Evolutionary conservation across 2,113 vertebrate genomes (phyloP).

Genomic region (Callorhinus ursinus): DNA sequence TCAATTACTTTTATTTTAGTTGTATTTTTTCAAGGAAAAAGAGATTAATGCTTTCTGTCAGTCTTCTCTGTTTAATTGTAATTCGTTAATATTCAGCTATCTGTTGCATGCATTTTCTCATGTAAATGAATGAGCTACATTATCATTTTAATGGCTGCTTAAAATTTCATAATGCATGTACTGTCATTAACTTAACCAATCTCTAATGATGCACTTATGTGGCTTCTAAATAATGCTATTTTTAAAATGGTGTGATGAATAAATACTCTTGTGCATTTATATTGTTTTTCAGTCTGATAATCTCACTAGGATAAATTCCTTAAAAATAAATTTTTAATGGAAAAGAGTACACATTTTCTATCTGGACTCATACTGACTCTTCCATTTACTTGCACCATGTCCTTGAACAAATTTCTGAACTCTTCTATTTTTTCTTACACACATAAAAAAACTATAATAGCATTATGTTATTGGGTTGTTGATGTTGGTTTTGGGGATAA

Average conservation of each 20-base stretch:
- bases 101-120: not conserved
- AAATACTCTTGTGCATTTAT: not conserved
- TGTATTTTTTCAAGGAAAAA: not conserved
- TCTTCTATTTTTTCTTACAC: not conserved
- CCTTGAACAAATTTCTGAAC: not conserved
- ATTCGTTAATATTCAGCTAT: not conserved
- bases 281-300: not conserved
- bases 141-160: slow-evolving; percentile 34
- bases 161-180: slow-evolving; percentile 17
- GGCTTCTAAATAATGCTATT: not conserved
- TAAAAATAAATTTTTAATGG: not conserved
- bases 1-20: not conserved
- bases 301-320: not conserved
- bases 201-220: not conserved
- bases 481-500: not conserved
- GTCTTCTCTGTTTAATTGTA: not conserved
- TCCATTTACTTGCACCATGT: not conserved
- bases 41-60: not conserved
- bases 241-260: not conserved
- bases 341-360: not conserved
- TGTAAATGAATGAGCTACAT: not conserved
- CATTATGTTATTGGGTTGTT: not conserved
- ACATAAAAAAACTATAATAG: not conserved
- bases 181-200: not conserved
- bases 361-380: not conserved